Evolutionary conservation across 2,113 vertebrate genomes (phyloP).

Genomic region (Proteles cristata): DNA sequence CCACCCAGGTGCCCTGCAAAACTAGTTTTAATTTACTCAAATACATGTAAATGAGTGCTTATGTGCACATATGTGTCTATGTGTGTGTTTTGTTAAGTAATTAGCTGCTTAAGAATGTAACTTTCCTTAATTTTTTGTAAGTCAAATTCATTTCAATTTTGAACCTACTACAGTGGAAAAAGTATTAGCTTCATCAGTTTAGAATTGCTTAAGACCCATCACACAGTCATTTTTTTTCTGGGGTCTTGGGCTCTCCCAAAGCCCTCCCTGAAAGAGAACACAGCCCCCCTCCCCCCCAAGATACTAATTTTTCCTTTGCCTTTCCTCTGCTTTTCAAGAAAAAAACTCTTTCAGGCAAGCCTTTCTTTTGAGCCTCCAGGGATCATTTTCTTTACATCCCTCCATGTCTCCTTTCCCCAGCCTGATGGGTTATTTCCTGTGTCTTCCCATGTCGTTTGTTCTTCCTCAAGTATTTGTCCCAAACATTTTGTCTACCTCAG

Average conservation of each 20-base stretch:
- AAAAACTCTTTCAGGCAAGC: not conserved
- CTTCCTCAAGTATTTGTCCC: not conserved
- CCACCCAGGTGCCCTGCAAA: not conserved
- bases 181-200: not conserved
- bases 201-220: not conserved
- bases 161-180: not conserved
- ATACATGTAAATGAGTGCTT: not conserved
- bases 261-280: not conserved
- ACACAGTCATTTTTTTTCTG: not conserved
- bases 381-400: not conserved
- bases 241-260: not conserved
- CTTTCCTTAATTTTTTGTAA: not conserved
- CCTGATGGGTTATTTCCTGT: not conserved
- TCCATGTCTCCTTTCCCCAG: not conserved
- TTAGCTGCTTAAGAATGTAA: not conserved
- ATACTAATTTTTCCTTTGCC: not conserved
- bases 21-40: slow-evolving; percentile 36
- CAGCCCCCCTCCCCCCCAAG: no score
- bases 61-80: not conserved
- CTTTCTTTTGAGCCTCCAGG: not conserved
- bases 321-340: not conserved
- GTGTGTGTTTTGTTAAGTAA: not conserved
- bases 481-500: not conserved
- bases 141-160: not conserved
- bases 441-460: not conserved